Percentiles rank a stretch among this genome's conserved stretches.
Conservation (phyloP, 1,140 invertebrate genomes). For the Drosophila equinoxialis region DNA sequence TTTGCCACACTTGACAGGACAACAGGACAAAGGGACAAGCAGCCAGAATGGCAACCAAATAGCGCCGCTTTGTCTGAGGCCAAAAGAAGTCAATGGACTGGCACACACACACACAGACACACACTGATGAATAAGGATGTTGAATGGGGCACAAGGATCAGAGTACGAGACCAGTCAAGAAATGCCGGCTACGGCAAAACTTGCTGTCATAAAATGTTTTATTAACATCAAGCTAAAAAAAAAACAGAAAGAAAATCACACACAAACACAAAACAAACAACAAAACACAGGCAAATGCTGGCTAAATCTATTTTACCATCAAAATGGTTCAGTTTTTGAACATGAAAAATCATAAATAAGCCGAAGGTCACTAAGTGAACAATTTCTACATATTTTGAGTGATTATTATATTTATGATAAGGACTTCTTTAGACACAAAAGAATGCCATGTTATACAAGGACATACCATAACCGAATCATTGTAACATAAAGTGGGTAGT, state of each 20-base stretch:
- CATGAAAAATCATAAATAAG: too few species aligned
- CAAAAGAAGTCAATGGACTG: slow-evolving; percentile 54
- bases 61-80: slow-evolving; percentile 64
- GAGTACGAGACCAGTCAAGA: slow-evolving; percentile 21
- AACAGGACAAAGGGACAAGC: slow-evolving; percentile 26
- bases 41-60: slow-evolving; percentile 30
- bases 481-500: too few species aligned
- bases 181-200: slow-evolving; percentile 40
- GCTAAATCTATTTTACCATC: background rate
- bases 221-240: slow-evolving; percentile 54
- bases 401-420: too few species aligned
- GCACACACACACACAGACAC: slow-evolving; percentile 2
- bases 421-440: too few species aligned
- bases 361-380: too few species aligned
- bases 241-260: background rate
- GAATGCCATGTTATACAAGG: too few species aligned
- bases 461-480: too few species aligned
- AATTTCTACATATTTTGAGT: too few species aligned
- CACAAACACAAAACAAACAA: too few species aligned
- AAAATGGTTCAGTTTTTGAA: too few species aligned
- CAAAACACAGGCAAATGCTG: background rate
- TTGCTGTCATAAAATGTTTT: slow-evolving; percentile 70
- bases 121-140: slow-evolving; percentile 8
- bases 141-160: background rate
- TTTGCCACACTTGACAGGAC: slow-evolving; percentile 29